These are phyloP conservation scores for Pteropus alecto DNA, from an alignment of 2,113 vertebrate species.

Conservation along the genomic window DNA sequence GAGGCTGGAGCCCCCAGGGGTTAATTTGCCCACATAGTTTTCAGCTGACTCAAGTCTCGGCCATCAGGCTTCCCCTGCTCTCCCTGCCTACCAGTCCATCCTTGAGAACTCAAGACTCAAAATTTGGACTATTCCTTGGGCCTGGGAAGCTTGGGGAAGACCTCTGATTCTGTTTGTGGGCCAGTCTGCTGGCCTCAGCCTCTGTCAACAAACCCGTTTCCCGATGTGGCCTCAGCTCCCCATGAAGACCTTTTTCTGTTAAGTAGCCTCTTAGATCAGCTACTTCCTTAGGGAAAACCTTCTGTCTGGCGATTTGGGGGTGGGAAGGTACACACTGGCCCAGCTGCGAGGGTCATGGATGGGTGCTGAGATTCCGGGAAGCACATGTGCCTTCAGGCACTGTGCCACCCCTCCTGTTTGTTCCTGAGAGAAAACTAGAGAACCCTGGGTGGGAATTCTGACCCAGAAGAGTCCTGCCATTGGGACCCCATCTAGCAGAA, in stretches of 20 bases:
- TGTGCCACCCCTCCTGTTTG: not conserved
- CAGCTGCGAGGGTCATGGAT: not conserved
- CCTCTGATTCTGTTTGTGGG: not conserved
- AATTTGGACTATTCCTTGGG: not conserved
- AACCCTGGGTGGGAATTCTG: not conserved
- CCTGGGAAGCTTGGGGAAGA: not conserved
- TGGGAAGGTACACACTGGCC: fast-evolving
- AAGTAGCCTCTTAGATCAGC: not conserved
- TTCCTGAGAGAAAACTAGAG: not conserved
- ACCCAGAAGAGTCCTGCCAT: not conserved
- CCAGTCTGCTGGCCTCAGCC: not conserved
- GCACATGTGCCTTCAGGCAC: not conserved
- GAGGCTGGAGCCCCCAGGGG: slow-evolving; percentile 24
- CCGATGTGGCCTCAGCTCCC: not conserved
- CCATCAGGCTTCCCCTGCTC: not conserved
- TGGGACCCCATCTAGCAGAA: not conserved
- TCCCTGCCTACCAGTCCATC: not conserved
- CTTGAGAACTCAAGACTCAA: not conserved
- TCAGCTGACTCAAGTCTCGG: slow-evolving; percentile 57
- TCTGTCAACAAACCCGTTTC: not conserved
- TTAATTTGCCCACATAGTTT: slow-evolving; percentile 64
- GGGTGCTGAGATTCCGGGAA: not conserved
- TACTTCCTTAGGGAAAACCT: not conserved
- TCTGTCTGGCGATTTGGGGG: not conserved
- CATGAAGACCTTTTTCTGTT: not conserved